Evolutionary conservation across 2,888 invertebrate genomes (phyloP), one percentile per base, ranked within the genome.

Genomic region (Melikaiella ostensackeni): DNA sequence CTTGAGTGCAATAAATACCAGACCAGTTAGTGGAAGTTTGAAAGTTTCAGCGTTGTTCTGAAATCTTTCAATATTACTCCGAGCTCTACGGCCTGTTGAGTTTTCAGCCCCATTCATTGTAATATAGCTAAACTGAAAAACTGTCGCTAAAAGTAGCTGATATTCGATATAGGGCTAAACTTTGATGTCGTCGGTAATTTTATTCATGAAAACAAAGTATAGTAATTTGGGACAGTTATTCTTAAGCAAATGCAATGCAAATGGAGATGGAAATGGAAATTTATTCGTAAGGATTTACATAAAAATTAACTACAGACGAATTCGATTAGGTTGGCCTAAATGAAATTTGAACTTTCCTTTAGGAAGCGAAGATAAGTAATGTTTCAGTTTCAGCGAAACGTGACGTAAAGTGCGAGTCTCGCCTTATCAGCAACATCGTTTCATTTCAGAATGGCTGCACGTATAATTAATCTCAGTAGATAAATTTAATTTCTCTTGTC

Each of bases 231-330:
- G 42, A 42, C 42, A 66, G 64, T 42, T 66, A 46, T 42, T 27
- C 64, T 66, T 66, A 66, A 46, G 64, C 24, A 66, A 66, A 66
- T 66, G 42, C 42, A 66, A 66, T 66, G 64, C 64, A 66, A 66
- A 66, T 66, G 42, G 64, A 46, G 38, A 64, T 64, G 38, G 21
- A 64, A 66, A 66, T 66, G 64, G 42, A 66, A 66, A 66, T 66
- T 66, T 24, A 66, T 66, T 66, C 64, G 35, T 27, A 27, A 42
- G 64, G 64, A 66, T 66, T 66, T 66, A 66, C 64, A 66, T 66
- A 66, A 66, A 66, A 66, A 66, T 46, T 66, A 66, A 66, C 42
- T 42, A 24, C 35, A 33, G 64, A 46, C 64, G 64, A 66, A 66
- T 66, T 66, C 46, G 64, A 66, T 66, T 19, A 66, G 35, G 42